A percentile compares a stretch with the other conserved stretches of the same genome.
phyloP scores from a whole-genome alignment of 2,797 vertebrate species.

The Brachymystax lenok region DNA sequence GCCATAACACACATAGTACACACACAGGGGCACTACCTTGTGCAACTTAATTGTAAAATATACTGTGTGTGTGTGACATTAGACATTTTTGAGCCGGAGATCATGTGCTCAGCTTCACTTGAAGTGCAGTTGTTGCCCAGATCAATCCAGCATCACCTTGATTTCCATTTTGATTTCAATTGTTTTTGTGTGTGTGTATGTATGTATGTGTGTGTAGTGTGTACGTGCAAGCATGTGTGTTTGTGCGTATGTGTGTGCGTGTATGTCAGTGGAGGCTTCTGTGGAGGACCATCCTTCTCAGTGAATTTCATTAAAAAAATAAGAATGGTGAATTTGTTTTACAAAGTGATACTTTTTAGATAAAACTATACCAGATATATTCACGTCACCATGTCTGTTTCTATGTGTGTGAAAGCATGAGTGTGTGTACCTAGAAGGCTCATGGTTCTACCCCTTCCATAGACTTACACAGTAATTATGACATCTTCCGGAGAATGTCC shows the following conservation, averaged over 20 bases:
- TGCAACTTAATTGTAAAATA: not conserved
- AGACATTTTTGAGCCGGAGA: not conserved
- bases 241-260: slow-evolving; percentile 29
- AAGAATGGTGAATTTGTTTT: too few relatives aligned
- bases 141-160: slow-evolving; percentile 36
- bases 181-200: not conserved
- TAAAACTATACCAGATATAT: too few relatives aligned
- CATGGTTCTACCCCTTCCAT: too few relatives aligned
- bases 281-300: too few relatives aligned
- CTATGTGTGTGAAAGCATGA: too few relatives aligned
- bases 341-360: too few relatives aligned
- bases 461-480: too few relatives aligned
- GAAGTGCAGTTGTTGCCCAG: slow-evolving; percentile 33
- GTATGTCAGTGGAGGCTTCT: slow-evolving; percentile 22
- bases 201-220: slow-evolving; percentile 1
- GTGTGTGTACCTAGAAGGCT: too few relatives aligned
- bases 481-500: too few relatives aligned
- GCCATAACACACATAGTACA: not conserved
- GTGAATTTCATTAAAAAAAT: too few relatives aligned
- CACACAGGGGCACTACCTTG: not conserved
- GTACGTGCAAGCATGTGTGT: slow-evolving; percentile 4
- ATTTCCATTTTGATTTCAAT: slow-evolving; percentile 26
- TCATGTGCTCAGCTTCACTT: not conserved
- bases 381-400: too few relatives aligned
- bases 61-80: not conserved